A percentile compares a stretch with the other conserved stretches of the same genome.
Evolutionary conservation across 2,888 invertebrate species (phyloP).

Genomic region (Xestoiulus laeticollis): DNA sequence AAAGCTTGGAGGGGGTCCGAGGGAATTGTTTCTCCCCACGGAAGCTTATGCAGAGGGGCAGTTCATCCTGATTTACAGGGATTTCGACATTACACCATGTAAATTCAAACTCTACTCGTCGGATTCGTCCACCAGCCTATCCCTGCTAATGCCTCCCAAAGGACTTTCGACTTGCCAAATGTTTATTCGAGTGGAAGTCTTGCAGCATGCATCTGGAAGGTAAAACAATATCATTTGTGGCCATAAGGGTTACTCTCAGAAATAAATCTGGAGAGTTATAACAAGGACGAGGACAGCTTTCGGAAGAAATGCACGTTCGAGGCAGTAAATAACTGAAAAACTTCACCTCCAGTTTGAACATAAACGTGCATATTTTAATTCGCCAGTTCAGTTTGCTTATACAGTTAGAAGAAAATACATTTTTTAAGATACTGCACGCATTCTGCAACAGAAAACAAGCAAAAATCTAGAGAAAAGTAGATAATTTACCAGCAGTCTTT

Average conservation of each 20-base stretch:
- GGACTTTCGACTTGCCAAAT: constrained; percentile 23
- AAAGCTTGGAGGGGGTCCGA: constrained; percentile 22
- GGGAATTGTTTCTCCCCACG: constrained; percentile 46
- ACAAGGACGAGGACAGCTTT: neutral
- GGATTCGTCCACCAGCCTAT: neutral
- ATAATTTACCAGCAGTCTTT: no score
- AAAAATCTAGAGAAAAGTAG: neutral
- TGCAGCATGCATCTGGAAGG: neutral
- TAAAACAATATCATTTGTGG: constrained; percentile 2
- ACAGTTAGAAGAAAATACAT: neutral
- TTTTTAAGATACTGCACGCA: neutral
- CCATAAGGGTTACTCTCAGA: constrained; percentile 16
- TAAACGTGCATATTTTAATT: constrained; percentile 25
- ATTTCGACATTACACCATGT: constrained; percentile 50
- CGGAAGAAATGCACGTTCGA: neutral
- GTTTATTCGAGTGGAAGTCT: constrained; percentile 23
- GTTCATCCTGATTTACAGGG: constrained; percentile 52
- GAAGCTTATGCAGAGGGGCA: constrained; percentile 45
- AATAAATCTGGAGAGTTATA: neutral
- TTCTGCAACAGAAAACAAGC: neutral
- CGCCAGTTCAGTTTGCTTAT: neutral
- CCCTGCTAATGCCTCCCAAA: constrained; percentile 50
- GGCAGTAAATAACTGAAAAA: neutral
- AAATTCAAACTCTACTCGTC: constrained; percentile 34
- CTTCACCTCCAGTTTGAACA: neutral